phyloP scores from a whole-genome alignment of 2,797 vertebrate genomes.

The Meda fulgida region DNA sequence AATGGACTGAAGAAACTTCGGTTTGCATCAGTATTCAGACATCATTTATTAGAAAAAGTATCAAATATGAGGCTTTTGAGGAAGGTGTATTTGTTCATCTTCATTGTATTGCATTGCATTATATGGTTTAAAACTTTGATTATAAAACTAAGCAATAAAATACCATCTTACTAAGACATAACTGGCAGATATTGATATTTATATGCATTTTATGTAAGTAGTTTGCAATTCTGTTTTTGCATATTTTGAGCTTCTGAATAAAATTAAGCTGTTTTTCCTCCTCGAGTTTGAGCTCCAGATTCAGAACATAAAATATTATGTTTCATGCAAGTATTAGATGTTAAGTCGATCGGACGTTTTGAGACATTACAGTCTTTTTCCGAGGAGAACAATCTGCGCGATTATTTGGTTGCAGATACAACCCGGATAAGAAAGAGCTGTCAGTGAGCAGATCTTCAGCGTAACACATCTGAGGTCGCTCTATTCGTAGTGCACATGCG shows the following conservation, averaged over 20 bases:
- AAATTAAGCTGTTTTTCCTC: neutral
- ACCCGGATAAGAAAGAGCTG: neutral
- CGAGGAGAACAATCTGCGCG: neutral
- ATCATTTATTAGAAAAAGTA: neutral
- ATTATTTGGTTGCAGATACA: neutral
- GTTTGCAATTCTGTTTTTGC: neutral
- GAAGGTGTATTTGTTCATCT: neutral
- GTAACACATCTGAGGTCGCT: neutral
- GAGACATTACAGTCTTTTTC: neutral
- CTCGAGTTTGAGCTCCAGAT: neutral
- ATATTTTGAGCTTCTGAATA: neutral
- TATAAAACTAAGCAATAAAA: neutral
- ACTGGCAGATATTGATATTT: neutral
- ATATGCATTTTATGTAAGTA: neutral
- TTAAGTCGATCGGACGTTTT: no score
- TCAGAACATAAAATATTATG: no score
- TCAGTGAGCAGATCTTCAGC: neutral
- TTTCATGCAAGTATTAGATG: no score
- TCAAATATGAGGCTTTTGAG: neutral
- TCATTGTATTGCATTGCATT: neutral
- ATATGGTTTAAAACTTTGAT: neutral
- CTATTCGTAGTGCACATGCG: slow-evolving; percentile 56
- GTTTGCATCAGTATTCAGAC: no score
- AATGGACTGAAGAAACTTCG: neutral
- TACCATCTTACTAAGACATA: neutral